Base-by-base conservation (phyloP, 2,888 invertebrate species). In the Xanthorhoe spadicearia region DNA sequence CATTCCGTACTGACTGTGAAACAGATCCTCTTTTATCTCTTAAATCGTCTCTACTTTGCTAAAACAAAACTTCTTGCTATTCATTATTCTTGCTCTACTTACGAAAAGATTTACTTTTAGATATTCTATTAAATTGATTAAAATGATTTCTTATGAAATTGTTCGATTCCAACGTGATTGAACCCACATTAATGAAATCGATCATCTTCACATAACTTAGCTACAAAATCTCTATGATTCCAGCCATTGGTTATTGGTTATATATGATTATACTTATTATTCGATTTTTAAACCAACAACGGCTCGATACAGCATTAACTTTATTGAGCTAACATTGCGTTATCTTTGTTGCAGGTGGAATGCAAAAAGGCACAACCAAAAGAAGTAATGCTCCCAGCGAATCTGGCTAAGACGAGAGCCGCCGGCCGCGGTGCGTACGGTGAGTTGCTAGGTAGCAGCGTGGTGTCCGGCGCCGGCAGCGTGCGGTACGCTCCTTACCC, bases 281-380 rank as follows among this genome's bases (percentile, higher is more conserved):
- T n/a, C n/a, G n/a, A n/a, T n/a, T n/a, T n/a, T n/a, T n/a, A n/a
- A n/a, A n/a, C n/a, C n/a, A n/a, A n/a, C n/a, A n/a, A n/a, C n/a
- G n/a, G n/a, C n/a, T 23, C 23, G 23, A 23, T 23, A 23, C 2
- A 23, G 23, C 23, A 23, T 43, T 1, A 1, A 13, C 13, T 15
- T 49, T 9, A 19, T 19, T 6, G n/a, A 15, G 7, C 10, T 28
- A 23, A 57, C 13, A 13, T 0, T 48, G 19, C 1, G 9, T 9
- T 35, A n/a, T 53, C 53, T 51, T 90, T 87, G 86, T 92, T 92
- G 50, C 94, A 99, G 99, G 99, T 99, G 94, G 99, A 99, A 95
- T 99, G 99, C 95, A 99, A 99, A 96, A 99, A 99, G 94, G 99
- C 99, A 87, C 99, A 99, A 94, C 99, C 99, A 75, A 99, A 99